Evolutionary conservation across 2,888 invertebrate species (phyloP).

Genomic region (Lycaena phlaeas): DNA sequence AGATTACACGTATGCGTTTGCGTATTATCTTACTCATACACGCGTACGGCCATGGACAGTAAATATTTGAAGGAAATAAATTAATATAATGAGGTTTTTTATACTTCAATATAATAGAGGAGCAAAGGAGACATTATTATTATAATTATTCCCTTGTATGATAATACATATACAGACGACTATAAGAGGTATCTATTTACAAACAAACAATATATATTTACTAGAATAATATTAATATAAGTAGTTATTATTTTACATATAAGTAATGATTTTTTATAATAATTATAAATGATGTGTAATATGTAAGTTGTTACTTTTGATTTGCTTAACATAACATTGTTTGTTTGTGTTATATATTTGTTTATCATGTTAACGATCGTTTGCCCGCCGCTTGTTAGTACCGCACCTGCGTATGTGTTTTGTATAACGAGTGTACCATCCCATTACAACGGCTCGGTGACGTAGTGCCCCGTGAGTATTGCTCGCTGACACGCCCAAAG

Average conservation of each 20-base stretch:
- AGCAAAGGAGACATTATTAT: no score
- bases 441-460: constrained; percentile 10
- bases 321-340: constrained; percentile 60
- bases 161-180: no score
- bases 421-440: constrained; percentile 10
- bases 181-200: no score
- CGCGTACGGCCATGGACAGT: no score
- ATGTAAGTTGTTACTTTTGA: constrained; percentile 53
- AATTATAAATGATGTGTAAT: constrained; percentile 5
- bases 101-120: no score
- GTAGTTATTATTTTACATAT: constrained; percentile 7
- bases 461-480: background rate
- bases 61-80: no score
- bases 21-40: no score
- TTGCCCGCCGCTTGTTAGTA: constrained; percentile 48
- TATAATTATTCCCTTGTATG: no score
- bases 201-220: background rate
- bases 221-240: constrained; percentile 1
- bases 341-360: constrained; percentile 31
- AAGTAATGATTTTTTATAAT: no score
- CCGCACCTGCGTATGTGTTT: constrained; percentile 20
- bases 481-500: no score
- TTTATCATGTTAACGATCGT: constrained; percentile 20
- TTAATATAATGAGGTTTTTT: no score
- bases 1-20: no score